Evolutionary conservation across 2,888 invertebrate genomes (phyloP).

Genomic region (Netelia fuscicornis): DNA sequence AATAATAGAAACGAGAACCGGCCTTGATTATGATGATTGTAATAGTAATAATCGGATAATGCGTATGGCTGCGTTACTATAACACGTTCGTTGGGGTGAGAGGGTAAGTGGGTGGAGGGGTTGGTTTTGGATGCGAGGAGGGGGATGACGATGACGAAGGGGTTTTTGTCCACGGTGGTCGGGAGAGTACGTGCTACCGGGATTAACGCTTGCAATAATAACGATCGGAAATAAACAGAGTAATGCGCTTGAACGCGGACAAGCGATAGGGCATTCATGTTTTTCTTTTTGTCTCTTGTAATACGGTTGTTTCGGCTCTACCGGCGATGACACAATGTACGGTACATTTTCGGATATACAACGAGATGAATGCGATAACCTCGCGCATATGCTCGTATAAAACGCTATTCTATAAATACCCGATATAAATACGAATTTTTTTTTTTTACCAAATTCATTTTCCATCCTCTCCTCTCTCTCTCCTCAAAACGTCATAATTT

Average conservation of each 20-base stretch:
- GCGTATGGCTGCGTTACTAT: constrained; percentile 51
- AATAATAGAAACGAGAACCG: constrained; percentile 41
- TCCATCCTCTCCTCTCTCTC: too few species aligned
- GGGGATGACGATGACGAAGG: constrained; percentile 23
- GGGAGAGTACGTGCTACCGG: constrained; percentile 8
- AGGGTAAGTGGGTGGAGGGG: too few species aligned
- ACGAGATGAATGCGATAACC: too few species aligned
- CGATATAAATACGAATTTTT: too few species aligned
- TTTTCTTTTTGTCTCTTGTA: not conserved
- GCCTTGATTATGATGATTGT: constrained; percentile 33
- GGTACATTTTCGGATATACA: too few species aligned
- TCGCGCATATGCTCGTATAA: too few species aligned
- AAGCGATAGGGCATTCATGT: constrained; percentile 1
- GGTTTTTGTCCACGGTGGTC: constrained; percentile 19
- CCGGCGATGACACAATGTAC: too few species aligned
- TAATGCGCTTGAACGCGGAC: constrained; percentile 37
- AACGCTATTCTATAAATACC: too few species aligned
- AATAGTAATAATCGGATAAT: constrained; percentile 62
- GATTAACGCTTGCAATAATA: constrained; percentile 52
- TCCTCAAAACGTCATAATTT: too few species aligned
- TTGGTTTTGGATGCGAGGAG: not conserved
- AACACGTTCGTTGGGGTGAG: constrained; percentile 24
- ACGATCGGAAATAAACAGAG: constrained; percentile 49
- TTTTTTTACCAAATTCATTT: too few species aligned
- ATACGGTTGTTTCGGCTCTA: too few species aligned